phyloP scores from a whole-genome alignment of 2,797 vertebrate genomes.

The Hybognathus amarus region DNA sequence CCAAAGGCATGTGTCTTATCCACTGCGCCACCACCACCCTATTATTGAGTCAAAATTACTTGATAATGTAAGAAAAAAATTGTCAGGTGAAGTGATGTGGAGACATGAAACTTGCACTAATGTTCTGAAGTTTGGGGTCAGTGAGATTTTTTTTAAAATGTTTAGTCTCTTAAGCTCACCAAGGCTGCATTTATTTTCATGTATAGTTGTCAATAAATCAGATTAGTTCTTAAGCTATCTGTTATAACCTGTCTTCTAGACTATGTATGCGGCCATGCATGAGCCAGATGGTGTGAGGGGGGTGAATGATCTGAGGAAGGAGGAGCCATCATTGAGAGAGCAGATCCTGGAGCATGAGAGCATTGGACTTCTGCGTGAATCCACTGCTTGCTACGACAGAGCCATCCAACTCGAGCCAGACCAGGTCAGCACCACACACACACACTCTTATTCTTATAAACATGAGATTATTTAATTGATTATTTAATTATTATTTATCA shows the following conservation, averaged over 20 bases:
- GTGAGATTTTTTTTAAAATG: neutral
- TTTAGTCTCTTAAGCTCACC: neutral
- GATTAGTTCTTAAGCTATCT: neutral
- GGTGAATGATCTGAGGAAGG: conserved; percentile 92
- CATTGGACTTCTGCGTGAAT: conserved; percentile 92
- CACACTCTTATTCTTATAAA: neutral
- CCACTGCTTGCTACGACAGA: conserved; percentile 95
- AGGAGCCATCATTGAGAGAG: conserved; percentile 93
- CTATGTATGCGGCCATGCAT: conserved; percentile 94
- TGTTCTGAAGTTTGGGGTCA: neutral
- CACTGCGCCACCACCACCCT: too few relatives aligned
- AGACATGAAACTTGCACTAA: neutral
- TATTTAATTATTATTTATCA: too few relatives aligned
- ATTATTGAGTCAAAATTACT: neutral
- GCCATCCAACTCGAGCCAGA: conserved; percentile 97
- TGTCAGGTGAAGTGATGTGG: neutral
- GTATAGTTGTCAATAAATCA: neutral
- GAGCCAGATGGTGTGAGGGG: conserved; percentile 97
- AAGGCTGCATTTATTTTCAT: neutral
- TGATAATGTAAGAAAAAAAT: neutral
- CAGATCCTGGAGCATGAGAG: conserved; percentile 98
- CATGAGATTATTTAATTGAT: too few relatives aligned
- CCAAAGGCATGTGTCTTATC: too few relatives aligned
- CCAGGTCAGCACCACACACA: conserved; percentile 78
- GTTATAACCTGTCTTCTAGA: conserved; percentile 63